Conservation (phyloP, 2,888 invertebrate genomes). For the Trypoxylon attenuatum region DNA sequence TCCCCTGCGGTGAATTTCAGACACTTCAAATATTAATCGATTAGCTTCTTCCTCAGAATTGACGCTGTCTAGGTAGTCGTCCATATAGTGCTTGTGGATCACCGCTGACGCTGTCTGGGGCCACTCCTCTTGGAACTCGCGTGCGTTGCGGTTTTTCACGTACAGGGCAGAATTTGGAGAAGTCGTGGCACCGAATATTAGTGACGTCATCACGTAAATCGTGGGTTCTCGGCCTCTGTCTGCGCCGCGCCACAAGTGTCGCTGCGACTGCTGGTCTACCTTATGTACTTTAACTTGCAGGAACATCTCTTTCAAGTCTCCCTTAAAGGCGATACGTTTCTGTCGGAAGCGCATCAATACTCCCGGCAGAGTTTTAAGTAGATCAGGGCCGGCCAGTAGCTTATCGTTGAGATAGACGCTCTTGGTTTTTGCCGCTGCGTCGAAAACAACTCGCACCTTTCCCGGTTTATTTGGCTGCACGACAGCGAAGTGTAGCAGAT, state of each 20-base stretch:
- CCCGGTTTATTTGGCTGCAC: background rate
- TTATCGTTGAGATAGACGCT: background rate
- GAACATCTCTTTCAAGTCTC: conserved; percentile 4
- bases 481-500: conserved; percentile 5
- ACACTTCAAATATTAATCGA: background rate
- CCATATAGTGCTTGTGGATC: background rate
- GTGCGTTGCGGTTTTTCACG: background rate
- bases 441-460: background rate
- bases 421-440: background rate
- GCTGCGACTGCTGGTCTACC: background rate
- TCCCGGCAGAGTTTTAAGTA: background rate
- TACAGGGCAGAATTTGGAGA: background rate
- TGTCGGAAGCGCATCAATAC: conserved; percentile 3
- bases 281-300: background rate
- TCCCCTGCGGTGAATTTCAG: background rate
- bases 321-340: background rate
- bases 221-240: background rate
- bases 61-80: background rate
- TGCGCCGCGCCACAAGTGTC: background rate
- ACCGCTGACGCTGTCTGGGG: background rate
- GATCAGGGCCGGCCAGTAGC: background rate
- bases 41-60: background rate
- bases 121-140: background rate
- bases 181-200: background rate
- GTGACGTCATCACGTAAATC: background rate